Percentiles rank a stretch among this genome's conserved stretches.
phyloP scores from a whole-genome alignment of 2,888 invertebrate genomes.

The Spodoptera picta region DNA sequence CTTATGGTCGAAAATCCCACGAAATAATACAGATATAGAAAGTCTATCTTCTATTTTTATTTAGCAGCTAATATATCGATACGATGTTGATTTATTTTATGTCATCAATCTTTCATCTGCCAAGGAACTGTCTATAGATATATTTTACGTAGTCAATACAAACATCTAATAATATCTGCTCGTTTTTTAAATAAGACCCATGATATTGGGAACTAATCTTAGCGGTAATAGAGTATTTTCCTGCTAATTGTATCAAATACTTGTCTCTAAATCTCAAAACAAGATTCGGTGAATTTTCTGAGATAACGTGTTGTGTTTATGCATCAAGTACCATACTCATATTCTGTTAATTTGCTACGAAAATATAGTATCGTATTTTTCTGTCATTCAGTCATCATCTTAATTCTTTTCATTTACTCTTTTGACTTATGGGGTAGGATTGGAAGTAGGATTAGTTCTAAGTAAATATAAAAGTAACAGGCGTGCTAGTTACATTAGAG shows the following conservation, averaged over 20 bases:
- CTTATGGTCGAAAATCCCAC: slow-evolving; percentile 10
- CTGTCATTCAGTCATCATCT: no score
- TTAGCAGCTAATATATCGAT: slow-evolving; percentile 17
- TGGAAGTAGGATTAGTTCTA: slow-evolving; percentile 9
- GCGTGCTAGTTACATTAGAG: slow-evolving; percentile 48
- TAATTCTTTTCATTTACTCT: no score
- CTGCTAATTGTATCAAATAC: no score
- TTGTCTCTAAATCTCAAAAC: no score
- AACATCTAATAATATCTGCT: slow-evolving; percentile 6
- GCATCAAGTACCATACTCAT: no score
- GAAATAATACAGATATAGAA: slow-evolving; percentile 27
- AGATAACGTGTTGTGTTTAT: no score
- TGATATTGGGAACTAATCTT: no score
- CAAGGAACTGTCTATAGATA: slow-evolving; percentile 10
- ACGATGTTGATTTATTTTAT: slow-evolving; percentile 29
- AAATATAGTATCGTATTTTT: no score
- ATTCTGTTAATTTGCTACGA: no score
- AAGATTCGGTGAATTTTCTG: no score
- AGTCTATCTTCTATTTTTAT: slow-evolving; percentile 25
- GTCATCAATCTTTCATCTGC: slow-evolving; percentile 25
- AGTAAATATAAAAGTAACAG: slow-evolving; percentile 30
- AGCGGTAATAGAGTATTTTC: no score
- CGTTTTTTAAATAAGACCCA: not conserved
- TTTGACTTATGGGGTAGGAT: not conserved
- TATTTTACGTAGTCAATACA: not conserved